Percentiles rank a stretch among this genome's conserved stretches.
Evolutionary conservation across 2,797 vertebrate species (phyloP).

Genomic region (Neoniphon sammara): DNA sequence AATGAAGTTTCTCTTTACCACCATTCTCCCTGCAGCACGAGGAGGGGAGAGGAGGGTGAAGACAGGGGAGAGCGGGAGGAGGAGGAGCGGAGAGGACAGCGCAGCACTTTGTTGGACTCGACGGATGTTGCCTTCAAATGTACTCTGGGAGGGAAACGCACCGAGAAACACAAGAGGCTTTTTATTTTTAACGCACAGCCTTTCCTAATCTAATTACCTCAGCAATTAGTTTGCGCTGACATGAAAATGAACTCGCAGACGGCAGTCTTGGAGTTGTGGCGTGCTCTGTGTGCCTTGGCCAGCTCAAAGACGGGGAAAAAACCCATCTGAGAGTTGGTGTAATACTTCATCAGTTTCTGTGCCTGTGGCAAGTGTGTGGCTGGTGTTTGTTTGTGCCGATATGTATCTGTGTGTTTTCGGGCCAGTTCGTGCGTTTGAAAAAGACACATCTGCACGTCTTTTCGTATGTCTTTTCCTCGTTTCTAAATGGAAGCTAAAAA

Average conservation of each 20-base stretch:
- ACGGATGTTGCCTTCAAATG: slow-evolving; percentile 60
- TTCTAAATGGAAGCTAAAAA: not conserved
- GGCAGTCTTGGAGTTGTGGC: slow-evolving; percentile 44
- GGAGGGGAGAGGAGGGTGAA: slow-evolving; percentile 7
- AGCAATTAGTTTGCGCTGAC: slow-evolving; percentile 68
- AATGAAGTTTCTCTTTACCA: slow-evolving; percentile 61
- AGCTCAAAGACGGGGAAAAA: slow-evolving; percentile 29
- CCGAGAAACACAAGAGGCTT: slow-evolving; percentile 44
- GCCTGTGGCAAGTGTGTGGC: slow-evolving; percentile 45
- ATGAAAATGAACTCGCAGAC: slow-evolving; percentile 63
- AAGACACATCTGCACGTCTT: slow-evolving; percentile 14
- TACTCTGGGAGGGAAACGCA: slow-evolving; percentile 35
- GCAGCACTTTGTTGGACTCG: slow-evolving; percentile 30
- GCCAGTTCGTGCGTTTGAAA: slow-evolving; percentile 15
- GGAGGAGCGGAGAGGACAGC: slow-evolving; percentile 16
- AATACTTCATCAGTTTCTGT: slow-evolving; percentile 51
- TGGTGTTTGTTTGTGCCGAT: slow-evolving; percentile 2
- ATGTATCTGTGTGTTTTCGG: slow-evolving; percentile 3
- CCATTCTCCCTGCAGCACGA: slow-evolving; percentile 46
- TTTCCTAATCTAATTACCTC: slow-evolving; percentile 71
- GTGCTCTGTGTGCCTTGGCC: slow-evolving; percentile 53
- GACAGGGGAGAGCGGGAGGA: slow-evolving; percentile 8
- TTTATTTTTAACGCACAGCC: slow-evolving; percentile 63
- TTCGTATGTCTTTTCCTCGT: not conserved
- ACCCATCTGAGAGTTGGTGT: slow-evolving; percentile 61